A percentile compares a stretch with the other conserved stretches of the same genome.
phyloP scores from a whole-genome alignment of 2,113 vertebrate species.

The Mugil cephalus region DNA sequence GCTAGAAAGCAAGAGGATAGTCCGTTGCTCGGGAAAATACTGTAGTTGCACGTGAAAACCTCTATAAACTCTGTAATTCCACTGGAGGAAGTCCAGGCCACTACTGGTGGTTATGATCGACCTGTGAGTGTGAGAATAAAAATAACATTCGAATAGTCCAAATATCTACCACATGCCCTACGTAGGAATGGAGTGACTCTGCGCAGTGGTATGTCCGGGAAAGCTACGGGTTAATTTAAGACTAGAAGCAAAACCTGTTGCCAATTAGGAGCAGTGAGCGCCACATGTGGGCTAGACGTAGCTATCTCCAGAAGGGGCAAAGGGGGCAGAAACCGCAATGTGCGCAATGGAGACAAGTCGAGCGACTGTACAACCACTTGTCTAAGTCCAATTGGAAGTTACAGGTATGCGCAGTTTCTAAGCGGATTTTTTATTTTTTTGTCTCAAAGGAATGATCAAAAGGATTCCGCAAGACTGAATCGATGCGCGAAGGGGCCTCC shows the following conservation, averaged over 20 bases:
- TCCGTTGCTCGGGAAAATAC: neutral
- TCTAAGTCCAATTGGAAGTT: conserved; percentile 1
- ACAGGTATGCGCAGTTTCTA: neutral
- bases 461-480: conserved; percentile 15
- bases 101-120: conserved; percentile 1
- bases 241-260: conserved; percentile 83
- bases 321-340: conserved; percentile 53
- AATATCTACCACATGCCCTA: conserved; percentile 59
- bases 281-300: conserved; percentile 77
- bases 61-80: neutral
- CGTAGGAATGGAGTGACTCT: conserved; percentile 48
- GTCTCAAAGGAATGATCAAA: conserved; percentile 21
- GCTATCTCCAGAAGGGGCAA: conserved; percentile 66
- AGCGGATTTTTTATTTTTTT: neutral
- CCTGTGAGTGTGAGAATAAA: conserved; percentile 22
- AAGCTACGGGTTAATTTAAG: conserved; percentile 84
- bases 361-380: conserved; percentile 2
- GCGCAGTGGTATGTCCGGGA: conserved; percentile 72
- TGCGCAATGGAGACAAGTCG: conserved; percentile 50
- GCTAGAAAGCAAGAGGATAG: neutral
- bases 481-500: neutral
- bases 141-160: conserved; percentile 43
- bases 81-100: neutral
- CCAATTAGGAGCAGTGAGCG: conserved; percentile 83
- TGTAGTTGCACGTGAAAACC: neutral